Percentiles rank a stretch among this genome's conserved stretches.
These are phyloP conservation scores for Eupithecia insigniata DNA, from an alignment of 2,888 invertebrate species.

Conservation along the genomic window DNA sequence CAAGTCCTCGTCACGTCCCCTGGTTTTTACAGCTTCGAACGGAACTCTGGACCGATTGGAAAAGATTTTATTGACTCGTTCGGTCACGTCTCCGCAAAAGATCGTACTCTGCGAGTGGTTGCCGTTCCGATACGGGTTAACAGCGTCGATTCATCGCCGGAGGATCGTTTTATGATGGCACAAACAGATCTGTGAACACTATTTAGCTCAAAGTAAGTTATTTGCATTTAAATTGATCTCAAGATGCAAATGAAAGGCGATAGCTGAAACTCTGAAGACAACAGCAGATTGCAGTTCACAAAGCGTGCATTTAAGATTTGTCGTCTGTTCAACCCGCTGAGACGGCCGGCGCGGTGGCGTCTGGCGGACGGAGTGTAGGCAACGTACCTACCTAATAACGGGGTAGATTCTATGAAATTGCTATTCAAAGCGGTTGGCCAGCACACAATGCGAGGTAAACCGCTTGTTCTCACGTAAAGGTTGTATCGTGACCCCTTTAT, in stretches of 20 bases:
- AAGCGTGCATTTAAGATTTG: slow-evolving; percentile 65
- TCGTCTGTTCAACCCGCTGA: slow-evolving; percentile 64
- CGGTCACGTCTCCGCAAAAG: slow-evolving; percentile 75
- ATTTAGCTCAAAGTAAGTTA: slow-evolving; percentile 35
- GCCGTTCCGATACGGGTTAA: slow-evolving; percentile 73
- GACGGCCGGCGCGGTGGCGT: slow-evolving; percentile 55
- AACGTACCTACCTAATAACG: slow-evolving; percentile 68
- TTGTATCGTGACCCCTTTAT: slow-evolving; percentile 64
- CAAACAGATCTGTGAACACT: slow-evolving; percentile 50
- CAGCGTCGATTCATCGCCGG: slow-evolving; percentile 68
- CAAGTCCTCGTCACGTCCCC: slow-evolving; percentile 63
- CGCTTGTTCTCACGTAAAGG: slow-evolving; percentile 69
- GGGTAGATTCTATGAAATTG: slow-evolving; percentile 71
- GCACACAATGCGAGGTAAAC: slow-evolving; percentile 69
- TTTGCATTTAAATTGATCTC: slow-evolving; percentile 44
- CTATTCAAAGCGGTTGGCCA: slow-evolving; percentile 69
- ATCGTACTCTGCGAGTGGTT: slow-evolving; percentile 68
- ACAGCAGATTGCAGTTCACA: slow-evolving; percentile 54
- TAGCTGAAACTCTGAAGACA: slow-evolving; percentile 38
- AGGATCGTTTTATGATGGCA: slow-evolving; percentile 76
- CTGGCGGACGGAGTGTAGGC: slow-evolving; percentile 66
- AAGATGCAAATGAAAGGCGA: slow-evolving; percentile 42
- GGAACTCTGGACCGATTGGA: slow-evolving; percentile 57
- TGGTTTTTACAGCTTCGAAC: slow-evolving; percentile 68
- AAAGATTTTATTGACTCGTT: slow-evolving; percentile 75